phyloP scores from a whole-genome alignment of 2,797 vertebrate species.

The Ara ararauna region DNA sequence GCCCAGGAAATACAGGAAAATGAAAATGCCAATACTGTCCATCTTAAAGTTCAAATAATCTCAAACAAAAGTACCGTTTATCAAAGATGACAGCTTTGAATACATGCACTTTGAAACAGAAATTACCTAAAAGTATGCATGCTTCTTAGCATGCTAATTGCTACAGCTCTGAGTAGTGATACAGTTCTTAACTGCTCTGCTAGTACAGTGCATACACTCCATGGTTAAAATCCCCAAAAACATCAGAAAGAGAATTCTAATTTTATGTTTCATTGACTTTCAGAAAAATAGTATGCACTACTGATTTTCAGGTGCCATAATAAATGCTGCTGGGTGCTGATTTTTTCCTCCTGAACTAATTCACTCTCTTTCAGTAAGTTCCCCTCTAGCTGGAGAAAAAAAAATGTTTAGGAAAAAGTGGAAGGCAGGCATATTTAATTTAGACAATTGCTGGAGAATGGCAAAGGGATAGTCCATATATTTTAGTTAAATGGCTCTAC shows the following conservation, averaged over 20 bases:
- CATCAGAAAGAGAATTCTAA: conserved; percentile 40
- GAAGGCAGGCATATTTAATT: not conserved
- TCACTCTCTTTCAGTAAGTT: not conserved
- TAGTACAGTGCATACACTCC: not conserved
- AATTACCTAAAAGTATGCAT: conserved; percentile 40
- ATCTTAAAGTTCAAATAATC: not conserved
- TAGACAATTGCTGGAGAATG: not conserved
- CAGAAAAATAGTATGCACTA: conserved; percentile 4
- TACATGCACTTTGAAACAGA: conserved; percentile 39
- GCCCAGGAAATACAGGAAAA: not conserved
- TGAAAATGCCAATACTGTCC: not conserved
- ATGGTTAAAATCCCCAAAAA: not conserved
- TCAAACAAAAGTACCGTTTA: conserved; percentile 32
- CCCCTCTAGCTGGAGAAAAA: not conserved
- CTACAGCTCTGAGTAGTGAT: not conserved
- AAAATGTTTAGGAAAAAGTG: not conserved
- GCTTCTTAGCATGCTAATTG: conserved; percentile 56
- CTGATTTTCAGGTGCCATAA: not conserved
- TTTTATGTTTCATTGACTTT: conserved; percentile 56
- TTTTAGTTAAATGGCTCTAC: not conserved
- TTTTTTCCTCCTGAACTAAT: not conserved
- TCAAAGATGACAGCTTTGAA: conserved; percentile 40
- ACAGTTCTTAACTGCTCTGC: conserved; percentile 20
- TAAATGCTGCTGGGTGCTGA: not conserved
- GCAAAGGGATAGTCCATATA: not conserved